Conservation (phyloP, 2,113 vertebrate species). For the Gymnocephalus cernua region DNA sequence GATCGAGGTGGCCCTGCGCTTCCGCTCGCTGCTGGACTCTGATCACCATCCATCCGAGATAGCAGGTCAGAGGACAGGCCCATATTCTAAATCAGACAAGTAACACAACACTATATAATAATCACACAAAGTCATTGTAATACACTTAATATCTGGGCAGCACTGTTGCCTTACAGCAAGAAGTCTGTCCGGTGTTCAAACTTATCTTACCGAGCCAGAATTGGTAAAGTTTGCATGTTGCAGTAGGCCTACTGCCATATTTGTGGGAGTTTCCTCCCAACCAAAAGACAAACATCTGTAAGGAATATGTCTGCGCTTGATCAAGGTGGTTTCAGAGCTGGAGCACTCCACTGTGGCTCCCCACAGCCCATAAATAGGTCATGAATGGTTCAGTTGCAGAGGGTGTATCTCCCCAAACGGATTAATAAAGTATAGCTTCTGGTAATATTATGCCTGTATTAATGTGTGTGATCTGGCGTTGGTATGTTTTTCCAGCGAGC, state of each 20-base stretch:
- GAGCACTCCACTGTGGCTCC: slow-evolving; percentile 2
- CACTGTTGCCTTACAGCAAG: neutral
- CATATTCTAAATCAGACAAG: slow-evolving; percentile 2
- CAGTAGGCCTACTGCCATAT: neutral
- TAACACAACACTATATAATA: neutral
- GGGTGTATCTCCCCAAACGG: neutral
- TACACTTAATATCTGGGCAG: neutral
- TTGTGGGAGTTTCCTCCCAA: neutral
- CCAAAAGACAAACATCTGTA: neutral
- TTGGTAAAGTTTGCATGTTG: neutral
- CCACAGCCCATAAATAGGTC: slow-evolving; percentile 11
- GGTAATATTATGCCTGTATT: neutral
- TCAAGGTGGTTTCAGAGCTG: slow-evolving; percentile 8
- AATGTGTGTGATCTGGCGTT: slow-evolving; percentile 26
- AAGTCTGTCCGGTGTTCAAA: neutral
- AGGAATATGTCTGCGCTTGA: slow-evolving; percentile 6
- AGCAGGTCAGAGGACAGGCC: slow-evolving; percentile 86
- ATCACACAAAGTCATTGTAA: neutral
- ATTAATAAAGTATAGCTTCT: slow-evolving; percentile 25
- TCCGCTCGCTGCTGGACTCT: slow-evolving; percentile 95
- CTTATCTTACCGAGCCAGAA: neutral
- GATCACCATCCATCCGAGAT: slow-evolving; percentile 98
- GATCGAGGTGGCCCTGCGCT: slow-evolving; percentile 93
- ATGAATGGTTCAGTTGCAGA: neutral
- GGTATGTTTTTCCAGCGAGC: slow-evolving; percentile 86